phyloP scores from a whole-genome alignment of 2,113 vertebrate species.

The Hystrix brachyura region DNA sequence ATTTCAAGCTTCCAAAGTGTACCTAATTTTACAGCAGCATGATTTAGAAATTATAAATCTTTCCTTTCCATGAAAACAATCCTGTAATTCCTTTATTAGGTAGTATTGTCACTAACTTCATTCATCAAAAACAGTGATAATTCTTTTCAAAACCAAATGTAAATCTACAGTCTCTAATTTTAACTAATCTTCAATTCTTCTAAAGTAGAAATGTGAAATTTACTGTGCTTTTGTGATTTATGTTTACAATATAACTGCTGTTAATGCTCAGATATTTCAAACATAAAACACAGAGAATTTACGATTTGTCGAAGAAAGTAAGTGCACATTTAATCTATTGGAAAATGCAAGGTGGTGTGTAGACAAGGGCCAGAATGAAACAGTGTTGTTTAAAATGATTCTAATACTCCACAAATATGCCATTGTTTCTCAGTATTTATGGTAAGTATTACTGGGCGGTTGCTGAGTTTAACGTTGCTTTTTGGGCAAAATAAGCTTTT shows the following conservation, averaged over 20 bases:
- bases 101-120: neutral
- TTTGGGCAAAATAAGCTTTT: neutral
- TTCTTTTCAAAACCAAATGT: neutral
- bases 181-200: neutral
- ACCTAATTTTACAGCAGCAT: neutral
- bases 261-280: neutral
- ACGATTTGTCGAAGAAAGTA: neutral
- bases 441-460: neutral
- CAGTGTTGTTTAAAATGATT: neutral
- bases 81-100: neutral
- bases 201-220: constrained; percentile 7
- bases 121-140: neutral
- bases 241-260: neutral
- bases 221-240: neutral
- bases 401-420: neutral
- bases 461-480: neutral
- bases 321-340: neutral
- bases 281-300: neutral
- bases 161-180: neutral
- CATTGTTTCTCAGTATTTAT: neutral
- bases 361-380: neutral
- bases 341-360: neutral
- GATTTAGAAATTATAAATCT: neutral
- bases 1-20: neutral
- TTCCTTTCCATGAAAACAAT: neutral